Percentiles rank a stretch among this genome's conserved stretches.
phyloP scores from a whole-genome alignment of 1,140 invertebrate species.

The Gonioctena quinquepunctata region DNA sequence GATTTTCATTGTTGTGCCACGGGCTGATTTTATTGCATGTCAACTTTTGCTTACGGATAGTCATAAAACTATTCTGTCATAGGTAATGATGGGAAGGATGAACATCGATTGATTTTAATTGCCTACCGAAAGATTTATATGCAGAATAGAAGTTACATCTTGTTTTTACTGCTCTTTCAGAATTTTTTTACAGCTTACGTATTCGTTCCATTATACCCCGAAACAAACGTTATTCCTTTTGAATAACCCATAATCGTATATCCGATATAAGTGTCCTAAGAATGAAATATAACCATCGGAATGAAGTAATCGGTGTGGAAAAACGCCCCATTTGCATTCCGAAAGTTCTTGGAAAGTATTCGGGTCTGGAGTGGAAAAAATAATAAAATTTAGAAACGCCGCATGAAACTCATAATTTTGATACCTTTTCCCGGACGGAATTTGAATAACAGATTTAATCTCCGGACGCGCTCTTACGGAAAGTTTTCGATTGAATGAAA shows the following conservation, averaged over 20 bases:
- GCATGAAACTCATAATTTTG: background rate
- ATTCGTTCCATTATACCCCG: background rate
- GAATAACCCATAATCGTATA: background rate
- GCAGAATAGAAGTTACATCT: too few species aligned
- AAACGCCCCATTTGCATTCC: background rate
- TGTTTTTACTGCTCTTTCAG: too few species aligned
- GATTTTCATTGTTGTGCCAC: too few species aligned
- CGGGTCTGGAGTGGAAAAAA: background rate
- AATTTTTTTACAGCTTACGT: background rate
- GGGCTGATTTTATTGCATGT: too few species aligned
- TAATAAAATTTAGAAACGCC: background rate
- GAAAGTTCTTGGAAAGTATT: background rate
- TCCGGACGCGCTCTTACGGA: background rate
- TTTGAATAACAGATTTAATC: background rate
- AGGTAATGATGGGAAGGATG: background rate
- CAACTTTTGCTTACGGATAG: too few species aligned
- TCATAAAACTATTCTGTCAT: background rate
- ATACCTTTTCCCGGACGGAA: background rate
- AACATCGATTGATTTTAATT: background rate
- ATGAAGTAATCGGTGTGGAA: background rate
- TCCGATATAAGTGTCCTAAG: background rate
- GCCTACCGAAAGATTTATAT: background rate
- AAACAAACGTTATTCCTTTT: background rate
- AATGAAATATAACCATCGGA: background rate
- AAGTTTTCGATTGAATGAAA: background rate